These are phyloP conservation scores for Gephyroberyx darwinii DNA, from an alignment of 2,797 vertebrate genomes.

Conservation along the genomic window DNA sequence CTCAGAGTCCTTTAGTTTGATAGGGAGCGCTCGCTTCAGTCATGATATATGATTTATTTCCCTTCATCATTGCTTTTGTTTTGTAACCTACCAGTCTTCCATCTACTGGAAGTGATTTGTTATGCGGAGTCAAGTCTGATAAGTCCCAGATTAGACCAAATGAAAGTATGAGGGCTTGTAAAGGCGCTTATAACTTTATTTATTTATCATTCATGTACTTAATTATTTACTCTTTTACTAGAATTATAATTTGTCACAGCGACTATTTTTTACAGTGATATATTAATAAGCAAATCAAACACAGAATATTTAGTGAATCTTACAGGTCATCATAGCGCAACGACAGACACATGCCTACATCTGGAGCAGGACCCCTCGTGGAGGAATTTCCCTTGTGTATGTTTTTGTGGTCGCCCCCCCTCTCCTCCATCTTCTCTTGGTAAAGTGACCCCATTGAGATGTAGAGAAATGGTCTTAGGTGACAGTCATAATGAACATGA, in stretches of 20 bases:
- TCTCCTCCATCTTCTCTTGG: constrained; percentile 65
- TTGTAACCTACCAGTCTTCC: constrained; percentile 32
- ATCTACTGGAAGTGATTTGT: constrained; percentile 39
- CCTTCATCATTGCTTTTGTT: constrained; percentile 28
- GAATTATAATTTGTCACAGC: neutral
- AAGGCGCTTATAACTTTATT: neutral
- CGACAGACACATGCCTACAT: constrained; percentile 4
- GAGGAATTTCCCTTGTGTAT: constrained; percentile 52
- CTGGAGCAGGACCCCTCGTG: constrained; percentile 24
- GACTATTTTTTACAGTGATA: constrained; percentile 2
- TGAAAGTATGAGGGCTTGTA: constrained; percentile 24
- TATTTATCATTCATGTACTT: constrained; percentile 26
- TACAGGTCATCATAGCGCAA: constrained; percentile 2
- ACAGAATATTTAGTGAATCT: constrained; percentile 2
- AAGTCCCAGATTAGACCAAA: constrained; percentile 43
- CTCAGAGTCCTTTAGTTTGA: neutral
- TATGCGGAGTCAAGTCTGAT: constrained; percentile 38
- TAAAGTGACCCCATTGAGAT: constrained; percentile 84
- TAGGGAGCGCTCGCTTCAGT: too few species aligned
- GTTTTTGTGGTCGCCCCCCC: constrained; percentile 56
- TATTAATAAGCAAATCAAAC: neutral
- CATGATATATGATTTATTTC: constrained; percentile 27
- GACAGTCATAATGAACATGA: constrained; percentile 98
- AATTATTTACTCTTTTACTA: constrained; percentile 20
- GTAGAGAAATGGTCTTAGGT: constrained; percentile 98